Percentiles rank a stretch among this genome's conserved stretches.
Evolutionary conservation across 2,888 invertebrate species (phyloP).

Genomic region (Xylota sylvarum): DNA sequence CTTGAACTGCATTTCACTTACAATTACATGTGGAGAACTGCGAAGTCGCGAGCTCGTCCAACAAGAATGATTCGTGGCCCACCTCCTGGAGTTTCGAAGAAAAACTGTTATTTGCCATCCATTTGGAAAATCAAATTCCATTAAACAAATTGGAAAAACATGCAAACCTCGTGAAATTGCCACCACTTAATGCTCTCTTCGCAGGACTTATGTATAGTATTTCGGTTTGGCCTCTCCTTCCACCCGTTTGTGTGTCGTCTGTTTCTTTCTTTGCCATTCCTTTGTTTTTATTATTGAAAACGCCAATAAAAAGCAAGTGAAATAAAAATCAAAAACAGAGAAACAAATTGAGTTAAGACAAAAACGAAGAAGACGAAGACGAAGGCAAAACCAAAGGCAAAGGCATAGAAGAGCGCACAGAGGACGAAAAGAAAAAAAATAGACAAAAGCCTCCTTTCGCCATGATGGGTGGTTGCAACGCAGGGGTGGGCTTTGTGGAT

Average conservation of each 20-base stretch:
- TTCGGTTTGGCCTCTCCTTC: conserved; percentile 14
- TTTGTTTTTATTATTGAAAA: conserved; percentile 76
- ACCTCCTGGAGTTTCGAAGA: conserved; percentile 39
- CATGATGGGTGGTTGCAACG: neutral
- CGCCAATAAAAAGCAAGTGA: conserved; percentile 75
- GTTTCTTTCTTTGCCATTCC: conserved; percentile 39
- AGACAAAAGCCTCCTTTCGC: conserved; percentile 18
- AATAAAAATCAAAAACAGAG: conserved; percentile 77
- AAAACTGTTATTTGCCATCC: conserved; percentile 79
- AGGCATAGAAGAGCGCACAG: neutral
- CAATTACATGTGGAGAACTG: conserved; percentile 30
- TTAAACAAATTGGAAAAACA: conserved; percentile 81
- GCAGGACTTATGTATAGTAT: conserved; percentile 66
- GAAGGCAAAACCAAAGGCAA: neutral
- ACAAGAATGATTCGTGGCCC: conserved; percentile 14
- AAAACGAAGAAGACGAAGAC: conserved; percentile 29
- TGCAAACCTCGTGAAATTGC: conserved; percentile 80
- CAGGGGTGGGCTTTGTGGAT: conserved; percentile 17
- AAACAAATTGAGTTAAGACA: conserved; percentile 75
- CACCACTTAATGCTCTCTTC: conserved; percentile 73
- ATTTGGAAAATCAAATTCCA: conserved; percentile 81
- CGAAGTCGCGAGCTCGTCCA: neutral
- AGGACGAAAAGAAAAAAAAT: neutral
- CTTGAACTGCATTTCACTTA: conserved; percentile 56
- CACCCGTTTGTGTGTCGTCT: conserved; percentile 11